Evolutionary conservation across 2,113 vertebrate genomes (phyloP).

Genomic region (Pseudonaja textilis): DNA sequence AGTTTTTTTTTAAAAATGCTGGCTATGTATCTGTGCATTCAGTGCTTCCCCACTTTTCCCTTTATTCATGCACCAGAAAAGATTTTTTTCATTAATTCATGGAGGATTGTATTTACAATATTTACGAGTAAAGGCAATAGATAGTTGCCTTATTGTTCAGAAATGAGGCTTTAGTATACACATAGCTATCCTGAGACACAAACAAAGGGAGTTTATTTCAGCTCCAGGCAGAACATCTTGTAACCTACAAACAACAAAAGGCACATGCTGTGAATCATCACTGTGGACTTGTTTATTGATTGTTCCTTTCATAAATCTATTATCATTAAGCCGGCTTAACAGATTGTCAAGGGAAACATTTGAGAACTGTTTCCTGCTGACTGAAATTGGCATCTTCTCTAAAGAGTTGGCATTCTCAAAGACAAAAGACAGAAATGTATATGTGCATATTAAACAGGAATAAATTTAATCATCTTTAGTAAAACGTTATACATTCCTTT

Average conservation of each 20-base stretch:
- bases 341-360: constrained; percentile 6
- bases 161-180: background rate
- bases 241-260: background rate
- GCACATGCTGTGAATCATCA: constrained; percentile 8
- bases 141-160: background rate
- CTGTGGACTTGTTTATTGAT: constrained; percentile 5
- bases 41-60: background rate
- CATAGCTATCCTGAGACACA: background rate
- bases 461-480: background rate
- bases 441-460: background rate
- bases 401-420: background rate
- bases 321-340: background rate
- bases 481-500: background rate
- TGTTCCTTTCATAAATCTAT: constrained; percentile 2
- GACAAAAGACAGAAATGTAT: background rate
- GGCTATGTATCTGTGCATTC: background rate
- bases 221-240: background rate
- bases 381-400: background rate
- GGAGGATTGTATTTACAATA: background rate
- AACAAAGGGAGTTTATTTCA: constrained; percentile 1
- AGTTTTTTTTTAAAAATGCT: background rate
- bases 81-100: background rate
- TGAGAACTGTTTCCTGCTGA: background rate
- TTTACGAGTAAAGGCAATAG: background rate
- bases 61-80: background rate